Evolutionary conservation across 2,113 vertebrate genomes (phyloP), one percentile per base, ranked within the genome.

Genomic region (Plectropomus leopardus): DNA sequence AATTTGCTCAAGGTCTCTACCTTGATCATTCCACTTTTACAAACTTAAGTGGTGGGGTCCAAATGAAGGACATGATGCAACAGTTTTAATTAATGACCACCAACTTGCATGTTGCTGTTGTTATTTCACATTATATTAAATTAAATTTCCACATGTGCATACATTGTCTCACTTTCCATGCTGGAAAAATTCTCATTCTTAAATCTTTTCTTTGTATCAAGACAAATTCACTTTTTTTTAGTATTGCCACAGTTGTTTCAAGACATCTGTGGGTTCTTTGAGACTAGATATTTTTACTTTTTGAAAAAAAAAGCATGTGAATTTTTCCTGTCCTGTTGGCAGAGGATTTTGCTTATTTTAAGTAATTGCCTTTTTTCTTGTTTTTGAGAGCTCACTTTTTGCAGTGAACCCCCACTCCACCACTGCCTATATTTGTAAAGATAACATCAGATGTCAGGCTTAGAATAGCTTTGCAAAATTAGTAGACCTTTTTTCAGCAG

Each of bases 21-120:
- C 21, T 68, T 85, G 54, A 87, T 83, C 58, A 58, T 44, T 70
- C 26, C 30, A 28, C 67, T 78, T 79, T 78, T 65, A 42, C 30
- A 40, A 51, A 36, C 55, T 67, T 24, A 79, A 73, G 77, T 28
- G 53, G 47, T 32, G 30, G 45, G 34, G 47, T 54, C 54, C 71
- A 81, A 76, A 80, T 53, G n/a, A 77, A 55, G 65, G 76, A 70
- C 68, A 30, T 4, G 17, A 83, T 82, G 72, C 67, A 65, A 68
- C 67, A 7, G 4, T 79, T 80, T 78, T 85, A 90, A 91, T 88
- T 85, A 88, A 87, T 50, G 44, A 71, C 61, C 21, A 21, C 76
- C 70, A 67, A 36, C 53, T 76, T 79, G 14, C 32, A 61, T 59
- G 47, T 61, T 73, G 40, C 42, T 23, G 50, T 11, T n/a, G 30